These are phyloP conservation scores for Heterodera filipjevi DNA, from an alignment of 2,888 invertebrate species.

Conservation along the genomic window DNA sequence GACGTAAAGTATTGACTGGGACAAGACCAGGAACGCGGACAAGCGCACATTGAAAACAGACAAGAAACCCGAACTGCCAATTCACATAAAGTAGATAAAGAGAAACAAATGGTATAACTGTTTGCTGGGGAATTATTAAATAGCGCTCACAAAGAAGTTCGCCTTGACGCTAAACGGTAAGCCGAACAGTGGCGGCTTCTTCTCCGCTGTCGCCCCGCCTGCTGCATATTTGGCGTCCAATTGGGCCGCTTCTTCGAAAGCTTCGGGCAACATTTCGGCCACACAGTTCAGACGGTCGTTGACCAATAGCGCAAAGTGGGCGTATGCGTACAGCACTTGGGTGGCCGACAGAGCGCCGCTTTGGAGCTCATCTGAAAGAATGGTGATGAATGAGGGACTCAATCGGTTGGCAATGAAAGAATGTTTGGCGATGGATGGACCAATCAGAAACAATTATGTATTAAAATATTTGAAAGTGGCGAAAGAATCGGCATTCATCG, in stretches of 20 bases:
- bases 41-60: no score
- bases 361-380: slow-evolving; percentile 52
- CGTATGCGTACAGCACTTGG: slow-evolving; percentile 54
- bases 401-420: no score
- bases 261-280: slow-evolving; percentile 53
- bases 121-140: neutral
- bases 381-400: no score
- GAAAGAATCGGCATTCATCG: no score
- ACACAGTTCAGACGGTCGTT: slow-evolving; percentile 57
- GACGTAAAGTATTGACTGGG: no score
- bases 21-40: no score
- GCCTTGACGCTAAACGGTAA: slow-evolving; percentile 64
- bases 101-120: slow-evolving; percentile 15
- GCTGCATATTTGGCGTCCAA: slow-evolving; percentile 47
- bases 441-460: no score
- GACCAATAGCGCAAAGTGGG: slow-evolving; percentile 54
- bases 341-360: slow-evolving; percentile 50
- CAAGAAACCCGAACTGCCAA: no score
- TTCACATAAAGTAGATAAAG: no score
- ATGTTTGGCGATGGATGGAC: no score
- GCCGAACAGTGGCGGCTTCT: slow-evolving; percentile 61
- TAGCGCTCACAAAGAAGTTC: slow-evolving; percentile 49
- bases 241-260: slow-evolving; percentile 49
- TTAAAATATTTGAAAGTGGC: no score
- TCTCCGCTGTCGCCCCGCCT: slow-evolving; percentile 1